Conservation (phyloP, 1,140 invertebrate genomes). For the Littorina saxatilis region DNA sequence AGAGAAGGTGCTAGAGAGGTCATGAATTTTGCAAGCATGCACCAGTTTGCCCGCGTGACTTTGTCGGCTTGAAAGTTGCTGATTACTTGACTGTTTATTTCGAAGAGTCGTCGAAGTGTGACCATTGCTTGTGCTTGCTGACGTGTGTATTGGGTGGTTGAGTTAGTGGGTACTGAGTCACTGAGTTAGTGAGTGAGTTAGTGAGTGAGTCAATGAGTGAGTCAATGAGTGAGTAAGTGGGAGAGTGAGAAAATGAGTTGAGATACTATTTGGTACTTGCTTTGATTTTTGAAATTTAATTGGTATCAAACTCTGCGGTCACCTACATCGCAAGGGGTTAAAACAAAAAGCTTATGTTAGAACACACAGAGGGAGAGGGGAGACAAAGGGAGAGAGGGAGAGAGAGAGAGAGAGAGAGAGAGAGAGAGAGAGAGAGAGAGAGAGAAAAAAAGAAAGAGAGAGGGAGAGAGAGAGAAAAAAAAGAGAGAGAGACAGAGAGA, state of each 20-base stretch:
- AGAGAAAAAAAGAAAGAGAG: neutral
- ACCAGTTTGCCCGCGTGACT: no score
- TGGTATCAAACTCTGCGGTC: neutral
- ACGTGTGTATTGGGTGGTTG: slow-evolving; percentile 5
- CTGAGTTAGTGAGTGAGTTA: neutral
- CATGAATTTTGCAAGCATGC: no score
- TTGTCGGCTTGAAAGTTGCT: no score
- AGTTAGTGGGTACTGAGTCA: neutral
- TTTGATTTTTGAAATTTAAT: neutral
- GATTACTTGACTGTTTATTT: no score
- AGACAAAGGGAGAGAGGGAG: neutral
- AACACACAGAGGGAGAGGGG: neutral
- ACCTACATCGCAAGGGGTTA: neutral
- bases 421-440: neutral
- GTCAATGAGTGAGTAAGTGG: no score
- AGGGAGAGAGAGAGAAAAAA: no score
- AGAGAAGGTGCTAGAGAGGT: no score
- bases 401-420: slow-evolving; percentile 10
- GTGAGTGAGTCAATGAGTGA: no score
- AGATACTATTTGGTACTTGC: neutral
- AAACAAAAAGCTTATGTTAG: neutral
- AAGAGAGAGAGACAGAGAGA: no score
- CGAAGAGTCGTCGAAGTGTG: no score
- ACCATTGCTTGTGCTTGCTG: neutral
- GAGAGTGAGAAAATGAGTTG: neutral